Conservation (phyloP, 2,113 vertebrate species). For the Naja naja region DNA sequence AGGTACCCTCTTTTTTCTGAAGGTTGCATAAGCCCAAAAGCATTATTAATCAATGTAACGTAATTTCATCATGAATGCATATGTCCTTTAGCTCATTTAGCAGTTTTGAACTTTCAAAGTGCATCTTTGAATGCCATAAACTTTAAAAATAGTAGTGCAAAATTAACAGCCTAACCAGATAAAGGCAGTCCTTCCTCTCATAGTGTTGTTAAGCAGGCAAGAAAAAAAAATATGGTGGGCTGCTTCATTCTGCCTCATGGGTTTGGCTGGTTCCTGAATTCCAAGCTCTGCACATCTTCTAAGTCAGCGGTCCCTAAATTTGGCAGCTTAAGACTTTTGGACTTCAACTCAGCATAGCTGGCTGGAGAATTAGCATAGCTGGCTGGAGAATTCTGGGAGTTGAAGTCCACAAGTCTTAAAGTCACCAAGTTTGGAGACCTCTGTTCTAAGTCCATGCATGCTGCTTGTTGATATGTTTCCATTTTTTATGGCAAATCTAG, state of each 20-base stretch:
- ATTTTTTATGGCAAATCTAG: not conserved
- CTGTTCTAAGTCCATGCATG: not conserved
- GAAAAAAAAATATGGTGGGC: not conserved
- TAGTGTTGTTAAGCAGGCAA: not conserved
- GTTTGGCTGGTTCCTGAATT: not conserved
- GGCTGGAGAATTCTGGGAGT: too few relatives aligned
- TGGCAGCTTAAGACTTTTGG: too few relatives aligned
- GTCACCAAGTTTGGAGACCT: too few relatives aligned
- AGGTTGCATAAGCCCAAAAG: not conserved
- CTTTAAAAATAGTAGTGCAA: not conserved
- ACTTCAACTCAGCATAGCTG: too few relatives aligned
- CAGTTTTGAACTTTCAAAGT: not conserved
- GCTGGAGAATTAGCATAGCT: too few relatives aligned
- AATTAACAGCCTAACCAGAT: not conserved
- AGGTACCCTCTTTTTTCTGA: not conserved
- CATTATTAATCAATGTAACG: not conserved
- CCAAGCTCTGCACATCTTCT: not conserved
- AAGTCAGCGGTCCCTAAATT: too few relatives aligned
- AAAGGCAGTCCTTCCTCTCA: not conserved
- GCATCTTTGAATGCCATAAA: not conserved
- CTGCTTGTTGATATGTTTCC: not conserved
- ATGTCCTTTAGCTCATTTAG: not conserved
- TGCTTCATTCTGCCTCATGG: not conserved
- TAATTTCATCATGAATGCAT: not conserved
- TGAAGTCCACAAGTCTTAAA: too few relatives aligned